These are phyloP conservation scores for Nasonia oneida DNA, from an alignment of 2,888 invertebrate species.

Conservation along the genomic window DNA sequence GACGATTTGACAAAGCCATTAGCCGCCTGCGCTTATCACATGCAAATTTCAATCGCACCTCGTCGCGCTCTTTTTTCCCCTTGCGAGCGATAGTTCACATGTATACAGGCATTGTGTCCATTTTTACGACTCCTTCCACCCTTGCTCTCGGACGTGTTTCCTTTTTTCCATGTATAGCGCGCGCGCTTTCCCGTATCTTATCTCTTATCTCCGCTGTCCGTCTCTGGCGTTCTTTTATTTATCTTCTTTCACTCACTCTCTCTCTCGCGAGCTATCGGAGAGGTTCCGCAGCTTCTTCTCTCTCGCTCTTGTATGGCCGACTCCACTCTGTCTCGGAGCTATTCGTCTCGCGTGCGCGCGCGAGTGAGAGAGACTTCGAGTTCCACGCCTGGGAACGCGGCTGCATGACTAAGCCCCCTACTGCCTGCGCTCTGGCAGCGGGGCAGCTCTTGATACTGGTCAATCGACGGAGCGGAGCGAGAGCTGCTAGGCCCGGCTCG, in stretches of 20 bases:
- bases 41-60: conserved; percentile 13
- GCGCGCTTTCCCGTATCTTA: conserved; percentile 53
- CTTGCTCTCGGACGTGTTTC: conserved; percentile 22
- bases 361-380: conserved; percentile 56
- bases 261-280: conserved; percentile 35
- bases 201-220: conserved; percentile 59
- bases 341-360: conserved; percentile 46
- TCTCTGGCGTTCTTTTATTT: conserved; percentile 58
- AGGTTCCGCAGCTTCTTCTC: conserved; percentile 37
- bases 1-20: conserved; percentile 25
- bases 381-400: conserved; percentile 68
- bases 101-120: conserved; percentile 4
- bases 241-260: conserved; percentile 23
- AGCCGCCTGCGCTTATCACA: neutral
- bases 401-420: conserved; percentile 66
- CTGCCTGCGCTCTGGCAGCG: neutral
- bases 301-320: conserved; percentile 51
- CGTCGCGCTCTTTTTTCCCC: neutral
- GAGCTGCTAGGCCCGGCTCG: conserved; percentile 14
- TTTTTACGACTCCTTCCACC: conserved; percentile 24
- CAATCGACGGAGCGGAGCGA: conserved; percentile 61
- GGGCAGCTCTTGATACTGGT: conserved; percentile 58
- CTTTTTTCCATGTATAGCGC: conserved; percentile 46
- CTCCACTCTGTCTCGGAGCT: conserved; percentile 55
- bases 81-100: neutral